Evolutionary conservation across 2,797 vertebrate genomes (phyloP).

Genomic region (Lagocephalus sceleratus): DNA sequence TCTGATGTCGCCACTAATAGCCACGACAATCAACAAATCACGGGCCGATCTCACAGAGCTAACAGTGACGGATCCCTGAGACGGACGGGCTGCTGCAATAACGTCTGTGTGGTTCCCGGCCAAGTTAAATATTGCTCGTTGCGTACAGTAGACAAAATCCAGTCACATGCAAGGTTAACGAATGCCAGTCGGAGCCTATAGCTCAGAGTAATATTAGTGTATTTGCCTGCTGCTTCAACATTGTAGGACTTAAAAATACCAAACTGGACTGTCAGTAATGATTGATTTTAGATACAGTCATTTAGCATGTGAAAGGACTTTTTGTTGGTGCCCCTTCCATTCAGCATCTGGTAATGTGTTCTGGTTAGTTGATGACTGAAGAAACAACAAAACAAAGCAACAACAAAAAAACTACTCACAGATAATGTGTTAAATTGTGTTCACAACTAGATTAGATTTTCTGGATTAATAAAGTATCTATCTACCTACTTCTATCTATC

Average conservation of each 20-base stretch:
- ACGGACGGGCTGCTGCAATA: slow-evolving; percentile 26
- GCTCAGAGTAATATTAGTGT: no score
- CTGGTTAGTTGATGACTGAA: no score
- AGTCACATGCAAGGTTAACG: slow-evolving; percentile 5
- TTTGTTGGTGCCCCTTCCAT: background rate
- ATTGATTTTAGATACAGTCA: slow-evolving; percentile 1
- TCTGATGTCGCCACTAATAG: slow-evolving; percentile 65
- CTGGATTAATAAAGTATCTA: no score
- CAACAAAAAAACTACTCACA: no score
- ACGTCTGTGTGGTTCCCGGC: slow-evolving; percentile 23
- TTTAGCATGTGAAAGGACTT: slow-evolving; percentile 12
- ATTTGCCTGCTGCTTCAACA: slow-evolving; percentile 2
- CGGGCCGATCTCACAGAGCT: slow-evolving; percentile 41
- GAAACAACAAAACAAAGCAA: no score
- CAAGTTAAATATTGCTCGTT: slow-evolving; percentile 28
- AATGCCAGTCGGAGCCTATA: slow-evolving; percentile 3
- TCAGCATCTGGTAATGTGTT: background rate
- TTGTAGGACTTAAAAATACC: background rate
- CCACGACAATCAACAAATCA: slow-evolving; percentile 68
- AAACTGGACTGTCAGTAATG: background rate
- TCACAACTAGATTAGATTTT: no score
- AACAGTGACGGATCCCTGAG: slow-evolving; percentile 40
- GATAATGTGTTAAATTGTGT: no score
- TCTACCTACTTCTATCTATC: no score
- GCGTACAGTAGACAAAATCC: slow-evolving; percentile 20